Percentiles rank a stretch among this genome's conserved stretches.
These are phyloP conservation scores for Himalopsyche anomala DNA, from an alignment of 2,888 invertebrate species.

Conservation along the genomic window DNA sequence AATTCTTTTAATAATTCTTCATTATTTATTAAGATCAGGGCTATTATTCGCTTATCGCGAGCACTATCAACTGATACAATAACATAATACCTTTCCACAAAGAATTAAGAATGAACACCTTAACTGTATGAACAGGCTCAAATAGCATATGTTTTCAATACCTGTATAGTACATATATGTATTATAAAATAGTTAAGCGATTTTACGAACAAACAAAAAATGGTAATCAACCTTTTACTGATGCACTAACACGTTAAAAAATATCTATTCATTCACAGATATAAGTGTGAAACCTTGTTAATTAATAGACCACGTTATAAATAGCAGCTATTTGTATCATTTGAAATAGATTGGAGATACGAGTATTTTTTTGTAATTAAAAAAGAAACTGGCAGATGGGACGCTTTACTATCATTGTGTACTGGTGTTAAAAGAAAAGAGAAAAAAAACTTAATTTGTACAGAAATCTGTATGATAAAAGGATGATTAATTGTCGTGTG, in stretches of 20 bases:
- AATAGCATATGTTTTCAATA: too few species aligned
- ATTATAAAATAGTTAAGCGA: neutral
- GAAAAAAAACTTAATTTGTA: slow-evolving; percentile 29
- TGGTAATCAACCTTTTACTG: neutral
- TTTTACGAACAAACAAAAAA: neutral
- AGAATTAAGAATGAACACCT: too few species aligned
- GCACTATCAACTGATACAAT: too few species aligned
- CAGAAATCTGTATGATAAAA: slow-evolving; percentile 32
- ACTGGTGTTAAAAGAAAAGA: neutral
- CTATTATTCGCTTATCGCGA: too few species aligned
- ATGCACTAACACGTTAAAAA: neutral
- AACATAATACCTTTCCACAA: too few species aligned
- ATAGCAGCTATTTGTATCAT: slow-evolving; percentile 40
- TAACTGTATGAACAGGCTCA: neutral
- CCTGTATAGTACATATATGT: too few species aligned
- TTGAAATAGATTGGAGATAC: slow-evolving; percentile 32
- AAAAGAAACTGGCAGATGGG: slow-evolving; percentile 7
- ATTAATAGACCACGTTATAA: slow-evolving; percentile 18
- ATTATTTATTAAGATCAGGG: too few species aligned
- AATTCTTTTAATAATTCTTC: too few species aligned
- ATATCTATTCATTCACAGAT: neutral
- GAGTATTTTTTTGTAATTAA: neutral
- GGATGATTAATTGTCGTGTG: slow-evolving; percentile 13
- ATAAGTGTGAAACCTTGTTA: slow-evolving; percentile 5
- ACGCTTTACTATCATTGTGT: neutral